Evolutionary conservation across 2,113 vertebrate genomes (phyloP), one percentile per base, ranked within the genome.

Genomic region (Ochotona princeps): DNA sequence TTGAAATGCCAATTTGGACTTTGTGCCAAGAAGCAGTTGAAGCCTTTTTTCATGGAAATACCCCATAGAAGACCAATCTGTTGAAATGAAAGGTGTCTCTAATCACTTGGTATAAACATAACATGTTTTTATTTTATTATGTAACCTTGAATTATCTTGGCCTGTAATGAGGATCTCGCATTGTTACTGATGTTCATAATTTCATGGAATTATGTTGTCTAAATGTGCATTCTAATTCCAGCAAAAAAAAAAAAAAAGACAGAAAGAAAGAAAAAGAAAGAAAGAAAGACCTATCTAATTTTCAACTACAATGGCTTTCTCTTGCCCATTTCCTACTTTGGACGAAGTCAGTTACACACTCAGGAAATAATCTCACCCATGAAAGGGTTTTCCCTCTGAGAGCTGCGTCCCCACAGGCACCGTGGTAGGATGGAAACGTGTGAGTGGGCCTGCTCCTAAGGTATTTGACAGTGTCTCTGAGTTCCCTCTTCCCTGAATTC

Each of bases 21-120:
- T 97, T 78, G 95, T 98, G 98, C 98, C 98, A 98, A 97, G 97
- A 98, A 98, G 96, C 97, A 86, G 97, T 96, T 95, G 98, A 98
- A 97, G 96, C 96, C 92, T 96, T 97, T 98, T 97, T 98, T 98
- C 95, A 98, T 98, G 96, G 97, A 97, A 98, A 98, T 98, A 97
- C 94, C 90, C 97, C 97, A 96, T 94, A 98, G 98, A 98, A 98
- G 97, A 97, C 96, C 97, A 98, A 98, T 98, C 98, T 98, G 98
- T 97, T 98, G 96, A 98, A 98, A 98, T 98, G 97, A 98, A 98
- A 98, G 98, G 97, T 98, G 97, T 98, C 98, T 98, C 97, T 98
- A 98, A 98, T 98, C 97, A 98, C 98, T 98, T 96, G 88, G 87
- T 97, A 98, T 97, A 97, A 98, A 97, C 97, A 97, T 97, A 97